Evolutionary conservation across 2,113 vertebrate species (phyloP), one percentile per base, ranked within the genome.

Genomic region (Pelmatolapia mariae): DNA sequence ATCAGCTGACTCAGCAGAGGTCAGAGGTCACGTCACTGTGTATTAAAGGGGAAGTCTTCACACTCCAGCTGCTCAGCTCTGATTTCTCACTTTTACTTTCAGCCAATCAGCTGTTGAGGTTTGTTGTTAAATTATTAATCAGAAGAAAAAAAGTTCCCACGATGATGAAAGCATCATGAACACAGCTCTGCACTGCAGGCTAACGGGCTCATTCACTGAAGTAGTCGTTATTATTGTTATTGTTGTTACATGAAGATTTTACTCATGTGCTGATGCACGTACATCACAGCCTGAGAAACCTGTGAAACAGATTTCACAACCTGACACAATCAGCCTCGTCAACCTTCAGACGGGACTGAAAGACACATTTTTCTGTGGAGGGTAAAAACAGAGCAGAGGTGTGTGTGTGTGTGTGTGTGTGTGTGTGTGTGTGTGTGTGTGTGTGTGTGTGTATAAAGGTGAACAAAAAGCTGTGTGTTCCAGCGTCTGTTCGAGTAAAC

Each of bases 1-100:
- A 50, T 16, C 59, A 79, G 15, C 76, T 40, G 54, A 76, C n/a
- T 76, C 80, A 79, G 86, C 86, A 92, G 84, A 82, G 89, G 89
- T 90, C 89, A 88, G 45, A 88, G 91, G 91, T 86, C 88, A 66
- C 5, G 4, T 80, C 80, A 57, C 24, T 31, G 82, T 81, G 80
- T 24, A 82, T 86, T 59, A 84, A 29, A 57, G 16, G 81, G 15
- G 68, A 76, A 76, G 68, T 19, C 2, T 29, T 29, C 15, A 2
- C 40, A 71, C 66, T 71, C 19, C 2, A 18, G 68, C 15, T 45
- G 68, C 40, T 29, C 38, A 29, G 43, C 38, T 76, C 40, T 0
- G 15, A 47, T 73, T 73, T 24, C 12, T 73, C 68, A 73, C 68
- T 73, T 73, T 73, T 45, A 18, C 15, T 73, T 45, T 71, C 66